Base-by-base conservation (phyloP, 2,113 vertebrate genomes). In the Microcebus lehilahytsara region DNA sequence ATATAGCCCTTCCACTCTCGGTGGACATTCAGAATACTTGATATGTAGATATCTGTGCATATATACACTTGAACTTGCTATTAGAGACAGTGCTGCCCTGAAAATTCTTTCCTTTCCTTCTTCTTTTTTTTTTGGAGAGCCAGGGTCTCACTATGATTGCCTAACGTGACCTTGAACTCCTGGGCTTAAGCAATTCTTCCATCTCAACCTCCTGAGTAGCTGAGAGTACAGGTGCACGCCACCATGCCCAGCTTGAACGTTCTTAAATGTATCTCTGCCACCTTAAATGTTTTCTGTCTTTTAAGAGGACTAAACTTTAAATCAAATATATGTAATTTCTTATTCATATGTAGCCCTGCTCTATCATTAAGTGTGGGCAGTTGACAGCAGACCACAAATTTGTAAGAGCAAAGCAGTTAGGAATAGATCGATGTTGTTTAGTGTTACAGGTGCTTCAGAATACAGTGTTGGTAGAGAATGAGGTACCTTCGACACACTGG, bases 221-320 rank as follows among this genome's bases (percentile, higher is more conserved):
- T 23, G 25, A 53, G 14, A 53, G 16, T 53, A 53, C 51, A 53
- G 14, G 51, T 16, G 51, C 51, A 53, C 14, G 14, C 60, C 60
- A 62, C 60, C 11, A 4, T 27, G 9, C 60, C 60, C 60, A 62
- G 60, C 60, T 62, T 62, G 60, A 62, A 62, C 60, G 3, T 79
- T 64, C 32, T 90, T 81, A 79, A 32, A 77, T 42, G 10, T 19
- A 11, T 27, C 67, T 77, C 87, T 93, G 60, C 60, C 78, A 78
- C 2, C 9, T 53, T 69, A 72, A 79, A 93, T 87, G 22, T 85
- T 95, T 93, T 93, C 42, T 77, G 10, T 89, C 37, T 95, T 93
- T 77, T 90, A 66, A 10, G 49, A 80, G 46, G 32, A 96, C 27
- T 16, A 37, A 42, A 86, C 74, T 86, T 56, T 42, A 90, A 94